Evolutionary conservation across 2,888 invertebrate genomes (phyloP).

Genomic region (Nipponacmea schrenckii): DNA sequence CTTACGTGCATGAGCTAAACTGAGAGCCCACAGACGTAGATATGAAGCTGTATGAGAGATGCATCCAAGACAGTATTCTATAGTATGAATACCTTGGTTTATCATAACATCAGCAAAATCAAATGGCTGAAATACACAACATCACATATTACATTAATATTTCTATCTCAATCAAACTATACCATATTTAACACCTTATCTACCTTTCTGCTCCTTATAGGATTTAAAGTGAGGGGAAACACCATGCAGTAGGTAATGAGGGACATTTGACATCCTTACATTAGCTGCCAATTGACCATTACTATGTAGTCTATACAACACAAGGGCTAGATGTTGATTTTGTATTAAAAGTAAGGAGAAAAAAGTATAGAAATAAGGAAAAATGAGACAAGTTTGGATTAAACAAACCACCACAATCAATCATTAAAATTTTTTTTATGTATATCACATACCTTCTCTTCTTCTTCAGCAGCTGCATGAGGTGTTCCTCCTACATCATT

Average conservation of each 20-base stretch:
- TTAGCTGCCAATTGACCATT: neutral
- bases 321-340: no score
- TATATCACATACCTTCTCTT: slow-evolving; percentile 33
- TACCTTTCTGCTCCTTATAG: no score
- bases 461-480: slow-evolving; percentile 27
- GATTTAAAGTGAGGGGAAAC: no score
- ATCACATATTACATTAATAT: no score
- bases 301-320: no score
- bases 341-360: no score
- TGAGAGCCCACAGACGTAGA: slow-evolving; percentile 97
- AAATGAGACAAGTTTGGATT: neutral
- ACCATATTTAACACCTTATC: no score
- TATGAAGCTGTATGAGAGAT: slow-evolving; percentile 99
- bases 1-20: slow-evolving; percentile 97
- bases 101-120: slow-evolving; percentile 90
- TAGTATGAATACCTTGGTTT: slow-evolving; percentile 96
- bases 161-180: no score
- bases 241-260: no score
- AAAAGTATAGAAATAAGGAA: no score
- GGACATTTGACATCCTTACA: neutral
- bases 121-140: slow-evolving; percentile 64
- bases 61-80: slow-evolving; percentile 97
- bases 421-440: no score
- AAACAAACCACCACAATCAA: no score
- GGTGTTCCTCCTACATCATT: slow-evolving; percentile 41